Evolutionary conservation across 1,140 invertebrate species (phyloP).

Genomic region (Cydia strobilella): DNA sequence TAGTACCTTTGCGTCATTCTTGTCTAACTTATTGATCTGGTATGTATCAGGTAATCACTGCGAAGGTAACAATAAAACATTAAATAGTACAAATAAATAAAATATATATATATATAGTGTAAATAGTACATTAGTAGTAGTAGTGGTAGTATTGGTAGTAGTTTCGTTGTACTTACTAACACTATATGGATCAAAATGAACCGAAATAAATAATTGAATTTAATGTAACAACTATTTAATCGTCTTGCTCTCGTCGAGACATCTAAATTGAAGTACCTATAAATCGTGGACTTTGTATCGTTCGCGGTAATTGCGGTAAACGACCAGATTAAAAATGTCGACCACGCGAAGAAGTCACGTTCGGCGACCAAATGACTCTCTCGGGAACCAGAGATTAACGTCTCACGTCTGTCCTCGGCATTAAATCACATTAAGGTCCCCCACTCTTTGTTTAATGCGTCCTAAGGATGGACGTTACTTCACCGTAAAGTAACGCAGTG

Average conservation of each 20-base stretch:
- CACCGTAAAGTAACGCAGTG: constrained; percentile 11
- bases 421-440: constrained; percentile 30
- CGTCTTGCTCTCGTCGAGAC: not conserved
- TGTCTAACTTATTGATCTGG: no score
- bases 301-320: constrained; percentile 3
- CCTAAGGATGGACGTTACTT: constrained; percentile 28
- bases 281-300: not conserved
- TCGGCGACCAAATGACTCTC: constrained; percentile 26
- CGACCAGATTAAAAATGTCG: constrained; percentile 9
- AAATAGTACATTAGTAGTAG: no score
- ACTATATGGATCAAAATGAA: no score
- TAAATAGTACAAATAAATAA: no score
- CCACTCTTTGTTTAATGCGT: constrained; percentile 24
- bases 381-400: constrained; percentile 26
- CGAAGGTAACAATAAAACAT: no score
- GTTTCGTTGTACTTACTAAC: no score
- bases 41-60: no score
- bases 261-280: not conserved
- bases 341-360: constrained; percentile 27
- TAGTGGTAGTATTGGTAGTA: no score
- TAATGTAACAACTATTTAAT: no score
- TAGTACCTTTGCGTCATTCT: no score
- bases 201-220: no score
- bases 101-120: no score
- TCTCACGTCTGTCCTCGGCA: constrained; percentile 24